phyloP scores from a whole-genome alignment of 2,888 invertebrate species.

The Acholoe squamosa region DNA sequence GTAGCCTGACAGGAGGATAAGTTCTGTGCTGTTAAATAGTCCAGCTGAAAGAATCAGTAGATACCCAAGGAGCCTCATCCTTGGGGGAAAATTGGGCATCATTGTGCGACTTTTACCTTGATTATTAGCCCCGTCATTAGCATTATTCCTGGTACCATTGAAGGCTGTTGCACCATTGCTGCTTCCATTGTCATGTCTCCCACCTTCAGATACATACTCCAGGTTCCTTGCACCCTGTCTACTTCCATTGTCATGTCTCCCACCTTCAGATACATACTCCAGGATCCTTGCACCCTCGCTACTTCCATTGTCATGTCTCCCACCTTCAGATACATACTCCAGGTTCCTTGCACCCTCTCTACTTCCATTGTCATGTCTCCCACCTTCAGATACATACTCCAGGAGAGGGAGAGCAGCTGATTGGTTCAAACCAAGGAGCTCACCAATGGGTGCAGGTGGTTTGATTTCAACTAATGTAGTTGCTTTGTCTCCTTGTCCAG shows the following conservation, averaged over 20 bases:
- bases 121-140: too few relatives aligned
- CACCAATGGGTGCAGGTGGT: neutral
- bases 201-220: neutral
- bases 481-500: neutral
- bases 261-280: neutral
- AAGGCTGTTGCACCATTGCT: too few relatives aligned
- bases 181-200: too few relatives aligned
- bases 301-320: neutral
- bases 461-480: neutral
- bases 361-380: neutral
- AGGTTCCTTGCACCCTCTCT: too few relatives aligned
- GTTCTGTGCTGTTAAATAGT: slow-evolving; percentile 27
- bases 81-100: neutral
- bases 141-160: too few relatives aligned
- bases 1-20: slow-evolving; percentile 24
- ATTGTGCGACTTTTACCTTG: too few relatives aligned
- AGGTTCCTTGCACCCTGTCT: too few relatives aligned
- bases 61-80: neutral
- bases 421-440: neutral
- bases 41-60: slow-evolving; percentile 1
- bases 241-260: neutral
- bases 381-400: neutral
- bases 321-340: neutral
- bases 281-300: too few relatives aligned
- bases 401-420: neutral